Percentiles rank a stretch among this genome's conserved stretches.
Conservation (phyloP, 1,140 invertebrate genomes). For the Calephelis virginiensis region DNA sequence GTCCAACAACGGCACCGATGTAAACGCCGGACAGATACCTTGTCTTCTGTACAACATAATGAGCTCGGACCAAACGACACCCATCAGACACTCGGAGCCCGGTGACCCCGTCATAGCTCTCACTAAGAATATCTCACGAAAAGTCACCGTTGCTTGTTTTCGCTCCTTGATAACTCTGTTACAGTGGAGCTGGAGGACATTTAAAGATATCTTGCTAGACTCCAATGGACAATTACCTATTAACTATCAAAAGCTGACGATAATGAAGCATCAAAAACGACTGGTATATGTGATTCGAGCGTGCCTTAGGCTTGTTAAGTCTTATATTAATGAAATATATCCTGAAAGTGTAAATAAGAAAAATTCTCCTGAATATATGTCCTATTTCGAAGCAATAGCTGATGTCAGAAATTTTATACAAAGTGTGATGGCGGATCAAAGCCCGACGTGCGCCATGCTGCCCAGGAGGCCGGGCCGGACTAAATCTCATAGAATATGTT, state of each 20-base stretch:
- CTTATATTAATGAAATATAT: conserved; percentile 94
- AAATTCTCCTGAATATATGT: conserved; percentile 84
- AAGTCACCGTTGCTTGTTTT: conserved; percentile 90
- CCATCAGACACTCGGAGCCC: conserved; percentile 53
- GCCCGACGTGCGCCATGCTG: conserved; percentile 76
- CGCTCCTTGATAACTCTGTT: conserved; percentile 89
- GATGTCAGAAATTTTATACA: conserved; percentile 91
- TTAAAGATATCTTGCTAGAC: conserved; percentile 83
- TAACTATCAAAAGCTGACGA: conserved; percentile 60
- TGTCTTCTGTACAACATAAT: conserved; percentile 89
- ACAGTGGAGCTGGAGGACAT: conserved; percentile 90
- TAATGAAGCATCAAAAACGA: conserved; percentile 84
- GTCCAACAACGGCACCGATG: conserved; percentile 99
- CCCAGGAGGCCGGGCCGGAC: conserved; percentile 43
- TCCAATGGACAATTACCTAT: conserved; percentile 71
- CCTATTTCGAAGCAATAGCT: conserved; percentile 91
- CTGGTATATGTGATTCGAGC: conserved; percentile 93
- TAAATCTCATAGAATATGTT: conserved; percentile 51
- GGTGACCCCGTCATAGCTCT: conserved; percentile 87
- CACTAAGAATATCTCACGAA: conserved; percentile 86
- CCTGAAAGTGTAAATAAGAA: conserved; percentile 83
- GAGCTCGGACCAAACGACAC: conserved; percentile 46
- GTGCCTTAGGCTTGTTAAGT: conserved; percentile 88
- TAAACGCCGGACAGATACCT: conserved; percentile 98
- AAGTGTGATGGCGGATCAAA: conserved; percentile 88